A percentile compares a stretch with the other conserved stretches of the same genome.
phyloP scores from a whole-genome alignment of 2,797 vertebrate species.

The Gymnodraco acuticeps region DNA sequence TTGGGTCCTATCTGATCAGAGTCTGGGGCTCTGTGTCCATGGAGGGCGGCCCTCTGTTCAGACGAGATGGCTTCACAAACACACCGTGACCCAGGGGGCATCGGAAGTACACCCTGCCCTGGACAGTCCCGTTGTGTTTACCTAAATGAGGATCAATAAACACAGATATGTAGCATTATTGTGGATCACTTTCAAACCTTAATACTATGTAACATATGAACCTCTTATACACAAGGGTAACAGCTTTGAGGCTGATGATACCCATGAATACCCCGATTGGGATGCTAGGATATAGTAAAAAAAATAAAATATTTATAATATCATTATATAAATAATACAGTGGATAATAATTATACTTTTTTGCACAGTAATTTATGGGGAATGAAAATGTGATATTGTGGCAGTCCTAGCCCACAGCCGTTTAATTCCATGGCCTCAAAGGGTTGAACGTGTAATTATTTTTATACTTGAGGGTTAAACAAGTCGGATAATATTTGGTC shows the following conservation, averaged over 20 bases:
- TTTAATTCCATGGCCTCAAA: neutral
- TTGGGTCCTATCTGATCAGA: constrained; percentile 77
- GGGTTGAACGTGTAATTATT: neutral
- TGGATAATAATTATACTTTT: too few species aligned
- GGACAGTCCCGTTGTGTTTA: constrained; percentile 90
- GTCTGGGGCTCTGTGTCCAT: constrained; percentile 71
- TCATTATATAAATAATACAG: too few species aligned
- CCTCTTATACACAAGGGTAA: neutral
- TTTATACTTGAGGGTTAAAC: neutral
- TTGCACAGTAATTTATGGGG: too few species aligned
- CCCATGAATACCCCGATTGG: too few species aligned
- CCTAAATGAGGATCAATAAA: constrained; percentile 65
- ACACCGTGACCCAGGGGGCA: constrained; percentile 87
- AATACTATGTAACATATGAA: neutral
- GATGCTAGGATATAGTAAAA: too few species aligned
- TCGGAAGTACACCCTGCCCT: constrained; percentile 90
- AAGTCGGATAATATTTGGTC: neutral
- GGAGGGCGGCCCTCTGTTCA: constrained; percentile 85
- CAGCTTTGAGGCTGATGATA: neutral
- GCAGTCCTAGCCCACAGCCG: too few species aligned
- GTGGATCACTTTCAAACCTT: neutral
- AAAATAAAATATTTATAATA: too few species aligned
- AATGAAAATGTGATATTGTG: too few species aligned
- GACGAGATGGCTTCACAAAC: constrained; percentile 88
- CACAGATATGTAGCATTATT: constrained; percentile 10